Evolutionary conservation across 2,113 vertebrate species (phyloP).

Genomic region (Cyrtonyx montezumae): DNA sequence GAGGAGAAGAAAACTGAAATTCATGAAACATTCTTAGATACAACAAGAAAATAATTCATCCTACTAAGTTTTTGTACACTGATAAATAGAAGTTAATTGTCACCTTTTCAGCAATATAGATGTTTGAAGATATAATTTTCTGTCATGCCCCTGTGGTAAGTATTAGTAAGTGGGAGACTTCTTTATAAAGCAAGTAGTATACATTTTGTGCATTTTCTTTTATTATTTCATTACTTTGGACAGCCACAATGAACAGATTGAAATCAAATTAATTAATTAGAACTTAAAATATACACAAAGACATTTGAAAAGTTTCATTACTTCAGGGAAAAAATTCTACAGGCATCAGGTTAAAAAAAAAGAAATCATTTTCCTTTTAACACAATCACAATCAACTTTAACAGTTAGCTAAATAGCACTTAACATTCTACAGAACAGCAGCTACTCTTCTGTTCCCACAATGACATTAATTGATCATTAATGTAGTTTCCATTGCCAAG

Average conservation of each 20-base stretch:
- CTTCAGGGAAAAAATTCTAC: not conserved
- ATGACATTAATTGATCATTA: conserved; percentile 71
- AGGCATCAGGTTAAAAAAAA: conserved; percentile 27
- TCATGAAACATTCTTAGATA: not conserved
- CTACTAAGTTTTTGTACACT: not conserved
- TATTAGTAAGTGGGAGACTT: not conserved
- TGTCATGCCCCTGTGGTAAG: not conserved
- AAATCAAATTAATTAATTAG: not conserved
- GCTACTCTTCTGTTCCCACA: conserved; percentile 60
- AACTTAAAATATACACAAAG: not conserved
- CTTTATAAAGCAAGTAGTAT: not conserved
- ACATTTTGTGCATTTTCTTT: not conserved
- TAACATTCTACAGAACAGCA: conserved; percentile 54
- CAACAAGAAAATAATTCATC: too few species aligned
- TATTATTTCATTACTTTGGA: not conserved
- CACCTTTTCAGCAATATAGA: not conserved
- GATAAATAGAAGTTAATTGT: not conserved
- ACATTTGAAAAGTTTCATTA: not conserved
- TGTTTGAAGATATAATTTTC: not conserved
- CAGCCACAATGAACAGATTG: not conserved
- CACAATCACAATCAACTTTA: conserved; percentile 46
- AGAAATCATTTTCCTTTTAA: conserved; percentile 48
- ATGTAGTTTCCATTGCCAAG: conserved; percentile 70
- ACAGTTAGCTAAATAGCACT: conserved; percentile 61
- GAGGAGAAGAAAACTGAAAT: not conserved